Evolutionary conservation across 1,140 invertebrate species (phyloP), one percentile per base, ranked within the genome.

Genomic region (Lanistes nyassanus): DNA sequence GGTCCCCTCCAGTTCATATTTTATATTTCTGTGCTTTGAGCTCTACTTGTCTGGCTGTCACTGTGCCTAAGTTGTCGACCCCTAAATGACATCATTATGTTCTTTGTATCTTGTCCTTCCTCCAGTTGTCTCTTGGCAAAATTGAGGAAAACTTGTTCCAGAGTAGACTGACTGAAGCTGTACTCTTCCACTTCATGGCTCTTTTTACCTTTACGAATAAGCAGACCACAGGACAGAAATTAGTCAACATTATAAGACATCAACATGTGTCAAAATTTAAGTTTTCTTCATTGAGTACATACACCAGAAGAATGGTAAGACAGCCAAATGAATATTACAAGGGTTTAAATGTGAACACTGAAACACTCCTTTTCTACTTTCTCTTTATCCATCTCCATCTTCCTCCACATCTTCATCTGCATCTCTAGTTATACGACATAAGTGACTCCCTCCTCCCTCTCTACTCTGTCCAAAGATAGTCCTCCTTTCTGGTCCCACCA

Each of bases 61-160:
- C 9, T 47, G 19, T 47, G 42, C 9, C 42, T 47, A 47, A 42
- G 42, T 16, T 47, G 42, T 47, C 1, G 42, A 47, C 9, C 42
- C 42, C 19, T 47, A 16, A 1, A 47, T 13, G 5, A n/a, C n/a
- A n/a, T n/a, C 29, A 60, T 58, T 55, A n/a, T 26, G 21, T 67
- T 42, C 29, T 60, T 36, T 11, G 16, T 3, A 42, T 77, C 74
- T 42, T 79, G 75, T 11, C 70, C 80, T 71, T 84, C 83, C 75
- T 84, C 81, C 56, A 92, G 91, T 79, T 95, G 94, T 78, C 93
- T 92, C 83, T 95, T 94, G 70, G 94, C 94, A 87, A 95, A 95
- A 87, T 95, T 93, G 58, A 96, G 91, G 88, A 96, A 96, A 80
- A 94, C 94, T 80, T 94, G 93, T 85, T 95, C 94, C 65, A 95